phyloP scores from a whole-genome alignment of 2,888 invertebrate genomes.

The Idaea dimidiata region DNA sequence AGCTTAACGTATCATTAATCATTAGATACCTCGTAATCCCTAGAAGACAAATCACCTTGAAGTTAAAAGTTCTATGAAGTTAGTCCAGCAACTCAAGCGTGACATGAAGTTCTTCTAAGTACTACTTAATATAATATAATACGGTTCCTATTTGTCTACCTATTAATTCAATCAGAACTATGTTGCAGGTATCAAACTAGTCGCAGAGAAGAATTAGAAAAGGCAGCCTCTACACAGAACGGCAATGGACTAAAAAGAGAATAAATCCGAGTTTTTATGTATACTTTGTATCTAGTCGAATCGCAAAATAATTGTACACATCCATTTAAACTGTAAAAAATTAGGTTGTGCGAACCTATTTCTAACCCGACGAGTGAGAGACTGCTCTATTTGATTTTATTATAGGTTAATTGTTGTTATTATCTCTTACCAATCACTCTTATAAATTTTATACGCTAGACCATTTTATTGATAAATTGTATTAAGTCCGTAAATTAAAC shows the following conservation, averaged over 20 bases:
- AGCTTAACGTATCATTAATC: no score
- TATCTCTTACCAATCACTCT: slow-evolving; percentile 24
- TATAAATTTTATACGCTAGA: slow-evolving; percentile 13
- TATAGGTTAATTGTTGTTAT: slow-evolving; percentile 18
- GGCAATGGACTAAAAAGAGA: slow-evolving; percentile 83
- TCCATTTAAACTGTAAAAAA: slow-evolving; percentile 10
- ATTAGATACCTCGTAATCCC: no score
- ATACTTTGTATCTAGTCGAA: slow-evolving; percentile 19
- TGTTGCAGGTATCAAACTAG: slow-evolving; percentile 75
- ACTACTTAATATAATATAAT: no score
- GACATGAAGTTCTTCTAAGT: no score
- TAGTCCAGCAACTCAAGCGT: no score
- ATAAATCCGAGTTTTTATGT: slow-evolving; percentile 43
- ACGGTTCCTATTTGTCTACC: no score
- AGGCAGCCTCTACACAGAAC: slow-evolving; percentile 70
- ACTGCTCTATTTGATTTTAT: slow-evolving; percentile 1
- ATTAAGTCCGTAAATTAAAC: slow-evolving; percentile 31
- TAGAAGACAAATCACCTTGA: not conserved
- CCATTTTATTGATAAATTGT: slow-evolving; percentile 21
- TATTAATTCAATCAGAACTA: not conserved
- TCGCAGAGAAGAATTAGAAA: slow-evolving; percentile 76
- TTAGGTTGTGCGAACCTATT: slow-evolving; percentile 16
- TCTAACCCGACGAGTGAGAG: not conserved
- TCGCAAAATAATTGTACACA: slow-evolving; percentile 18
- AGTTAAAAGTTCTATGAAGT: no score